Conservation (phyloP, 2,888 invertebrate species). For the Heliconius sara region DNA sequence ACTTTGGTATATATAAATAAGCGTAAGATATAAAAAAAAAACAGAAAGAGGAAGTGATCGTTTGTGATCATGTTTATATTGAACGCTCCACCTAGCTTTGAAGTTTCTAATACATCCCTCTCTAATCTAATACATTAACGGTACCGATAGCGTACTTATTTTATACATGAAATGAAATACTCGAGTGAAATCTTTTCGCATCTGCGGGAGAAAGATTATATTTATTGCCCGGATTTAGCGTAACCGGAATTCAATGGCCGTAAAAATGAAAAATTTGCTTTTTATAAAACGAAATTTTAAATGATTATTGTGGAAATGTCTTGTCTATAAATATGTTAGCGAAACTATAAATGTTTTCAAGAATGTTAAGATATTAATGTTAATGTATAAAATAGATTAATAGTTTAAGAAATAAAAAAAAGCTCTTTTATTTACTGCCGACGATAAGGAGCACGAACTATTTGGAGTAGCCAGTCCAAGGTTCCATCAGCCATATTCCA, state of each 20-base stretch:
- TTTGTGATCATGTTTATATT: background rate
- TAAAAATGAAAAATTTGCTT: slow-evolving; percentile 47
- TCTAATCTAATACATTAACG: background rate
- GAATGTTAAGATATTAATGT: background rate
- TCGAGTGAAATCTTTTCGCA: slow-evolving; percentile 42
- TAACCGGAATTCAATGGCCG: slow-evolving; percentile 47
- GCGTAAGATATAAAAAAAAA: background rate
- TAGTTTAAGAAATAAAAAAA: too few species aligned
- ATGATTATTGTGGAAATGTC: slow-evolving; percentile 13
- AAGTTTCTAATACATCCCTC: background rate
- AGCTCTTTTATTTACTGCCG: too few species aligned
- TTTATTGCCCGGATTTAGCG: slow-evolving; percentile 45
- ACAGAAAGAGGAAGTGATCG: background rate
- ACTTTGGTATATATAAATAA: too few species aligned
- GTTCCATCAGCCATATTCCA: too few species aligned
- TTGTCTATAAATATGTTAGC: slow-evolving; percentile 14
- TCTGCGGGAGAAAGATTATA: slow-evolving; percentile 43
- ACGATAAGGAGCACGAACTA: too few species aligned
- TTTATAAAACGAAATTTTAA: slow-evolving; percentile 43
- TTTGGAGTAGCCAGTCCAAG: too few species aligned
- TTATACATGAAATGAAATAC: slow-evolving; percentile 38
- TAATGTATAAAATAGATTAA: background rate
- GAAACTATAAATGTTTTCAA: background rate
- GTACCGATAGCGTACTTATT: slow-evolving; percentile 24
- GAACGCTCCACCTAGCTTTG: background rate